Base-by-base conservation (phyloP, 1,140 invertebrate genomes). In the Theocolax elegans region DNA sequence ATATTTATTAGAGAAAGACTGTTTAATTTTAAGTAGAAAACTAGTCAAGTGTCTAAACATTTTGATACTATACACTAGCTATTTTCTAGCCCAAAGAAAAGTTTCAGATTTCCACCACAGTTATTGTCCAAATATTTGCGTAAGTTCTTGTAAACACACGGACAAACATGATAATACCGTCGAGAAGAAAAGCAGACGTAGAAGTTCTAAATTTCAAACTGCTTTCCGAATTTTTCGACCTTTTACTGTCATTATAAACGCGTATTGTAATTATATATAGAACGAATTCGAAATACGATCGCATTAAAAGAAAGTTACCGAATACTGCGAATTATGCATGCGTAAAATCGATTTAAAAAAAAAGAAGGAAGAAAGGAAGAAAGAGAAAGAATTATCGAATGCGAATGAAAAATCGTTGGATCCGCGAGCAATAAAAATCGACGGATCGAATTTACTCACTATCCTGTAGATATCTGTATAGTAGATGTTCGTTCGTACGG, bases 381-480 rank as follows among this genome's bases (percentile, higher is more conserved):
- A 66, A 48, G 51, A 63, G n/a, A n/a, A n/a, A n/a, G n/a, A n/a
- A n/a, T n/a, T 51, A 29, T 15, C 8, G 12, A 38, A 56, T 49
- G 49, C 46, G 53, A 31, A 31, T 42, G 62, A n/a, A n/a, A n/a
- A n/a, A n/a, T n/a, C n/a, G n/a, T 15, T 23, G 7, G 42, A 53
- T 46, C 51, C 58, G 27, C 19, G 51, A 48, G 17, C 46, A 63
- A 51, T 67, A 58, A 63, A 63, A 46, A 67, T 73, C 67, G 40
- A 15, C 63, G 65, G 70, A 70, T 73, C 68, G 58, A 73, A 72
- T 42, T 42, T 73, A 67, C 64, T 67, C 78, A 81, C 74, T 81
- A 81, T 78, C 76, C 79, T 85, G 84, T 85, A 85, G 84, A 85
- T 85, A 85, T 72, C 76, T 85, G 83, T 85, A 85, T 83, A 84